A percentile compares a stretch with the other conserved stretches of the same genome.
Evolutionary conservation across 2,888 invertebrate genomes (phyloP).

Genomic region (Eulithis prunata): DNA sequence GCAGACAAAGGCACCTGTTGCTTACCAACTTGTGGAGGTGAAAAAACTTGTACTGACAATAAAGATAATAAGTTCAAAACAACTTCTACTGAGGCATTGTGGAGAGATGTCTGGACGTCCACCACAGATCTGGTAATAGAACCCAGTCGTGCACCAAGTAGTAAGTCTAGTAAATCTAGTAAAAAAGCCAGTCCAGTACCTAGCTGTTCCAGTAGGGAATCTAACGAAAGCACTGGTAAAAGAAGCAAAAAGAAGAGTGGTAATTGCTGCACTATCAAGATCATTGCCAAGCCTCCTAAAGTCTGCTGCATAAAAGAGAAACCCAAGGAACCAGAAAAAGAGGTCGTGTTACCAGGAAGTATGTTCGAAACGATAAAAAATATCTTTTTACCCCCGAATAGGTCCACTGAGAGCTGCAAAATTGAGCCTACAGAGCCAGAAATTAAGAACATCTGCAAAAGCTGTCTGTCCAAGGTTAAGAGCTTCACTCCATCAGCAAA

Average conservation of each 20-base stretch:
- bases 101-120: conserved; percentile 37
- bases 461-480: conserved; percentile 23
- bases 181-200: conserved; percentile 15
- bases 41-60: conserved; percentile 12
- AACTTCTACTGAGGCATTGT: conserved; percentile 24
- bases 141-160: conserved; percentile 5
- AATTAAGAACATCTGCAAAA: conserved; percentile 25
- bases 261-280: conserved; percentile 16
- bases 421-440: conserved; percentile 7
- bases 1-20: conserved; percentile 16
- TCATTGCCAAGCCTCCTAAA: conserved; percentile 18
- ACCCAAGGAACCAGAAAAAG: conserved; percentile 15
- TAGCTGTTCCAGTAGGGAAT: conserved; percentile 14
- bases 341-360: conserved; percentile 5
- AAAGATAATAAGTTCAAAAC: conserved; percentile 16
- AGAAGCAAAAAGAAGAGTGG: conserved; percentile 5
- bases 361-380: conserved; percentile 27
- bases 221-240: conserved; percentile 1
- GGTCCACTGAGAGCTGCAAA: conserved; percentile 12
- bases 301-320: conserved; percentile 11
- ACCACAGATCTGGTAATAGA: conserved; percentile 28
- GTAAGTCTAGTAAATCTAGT: conserved; percentile 6
- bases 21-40: conserved; percentile 21
- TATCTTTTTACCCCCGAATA: conserved; percentile 19
- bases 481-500: conserved; percentile 6